These are phyloP conservation scores for Drosophila cognata DNA, from an alignment of 2,888 invertebrate genomes.

Conservation along the genomic window DNA sequence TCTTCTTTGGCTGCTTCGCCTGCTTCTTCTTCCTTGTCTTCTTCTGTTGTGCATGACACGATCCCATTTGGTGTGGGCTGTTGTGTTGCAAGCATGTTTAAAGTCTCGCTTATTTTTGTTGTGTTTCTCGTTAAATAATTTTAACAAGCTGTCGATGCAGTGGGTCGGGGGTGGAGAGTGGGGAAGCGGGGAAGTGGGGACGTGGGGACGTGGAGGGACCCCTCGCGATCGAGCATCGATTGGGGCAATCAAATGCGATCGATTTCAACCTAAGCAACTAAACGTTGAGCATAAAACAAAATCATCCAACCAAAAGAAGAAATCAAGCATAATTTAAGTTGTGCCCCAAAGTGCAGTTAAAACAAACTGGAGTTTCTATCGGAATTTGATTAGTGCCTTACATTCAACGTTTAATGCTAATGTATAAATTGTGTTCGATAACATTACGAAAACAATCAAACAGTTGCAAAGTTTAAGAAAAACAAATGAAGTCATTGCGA, in stretches of 20 bases:
- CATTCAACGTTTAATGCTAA: neutral
- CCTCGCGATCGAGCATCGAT: neutral
- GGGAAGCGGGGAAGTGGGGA: neutral
- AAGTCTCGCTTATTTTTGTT: neutral
- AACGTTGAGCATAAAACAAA: conserved; percentile 19
- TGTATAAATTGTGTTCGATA: neutral
- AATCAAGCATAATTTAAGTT: conserved; percentile 8
- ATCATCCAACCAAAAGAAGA: conserved; percentile 1
- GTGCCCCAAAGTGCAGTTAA: neutral
- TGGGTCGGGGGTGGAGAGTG: neutral
- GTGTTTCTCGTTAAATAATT: conserved; percentile 24
- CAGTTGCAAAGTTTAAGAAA: neutral
- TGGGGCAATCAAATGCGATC: conserved; percentile 52
- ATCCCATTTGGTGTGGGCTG: conserved; percentile 33
- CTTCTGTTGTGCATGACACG: conserved; percentile 40
- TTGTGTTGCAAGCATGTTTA: conserved; percentile 2
- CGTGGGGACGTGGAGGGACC: neutral
- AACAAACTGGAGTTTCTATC: neutral
- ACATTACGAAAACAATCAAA: neutral
- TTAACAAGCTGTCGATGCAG: conserved; percentile 51
- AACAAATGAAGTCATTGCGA: neutral
- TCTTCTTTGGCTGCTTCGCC: neutral
- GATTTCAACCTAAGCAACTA: conserved; percentile 36
- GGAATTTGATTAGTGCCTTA: neutral
- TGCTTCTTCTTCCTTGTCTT: neutral